Evolutionary conservation across 30 jellyfish, hydroid and myxozoan genomes (phyloP), one percentile per base, ranked within the genome.

Genomic region (Pelagia noctiluca): DNA sequence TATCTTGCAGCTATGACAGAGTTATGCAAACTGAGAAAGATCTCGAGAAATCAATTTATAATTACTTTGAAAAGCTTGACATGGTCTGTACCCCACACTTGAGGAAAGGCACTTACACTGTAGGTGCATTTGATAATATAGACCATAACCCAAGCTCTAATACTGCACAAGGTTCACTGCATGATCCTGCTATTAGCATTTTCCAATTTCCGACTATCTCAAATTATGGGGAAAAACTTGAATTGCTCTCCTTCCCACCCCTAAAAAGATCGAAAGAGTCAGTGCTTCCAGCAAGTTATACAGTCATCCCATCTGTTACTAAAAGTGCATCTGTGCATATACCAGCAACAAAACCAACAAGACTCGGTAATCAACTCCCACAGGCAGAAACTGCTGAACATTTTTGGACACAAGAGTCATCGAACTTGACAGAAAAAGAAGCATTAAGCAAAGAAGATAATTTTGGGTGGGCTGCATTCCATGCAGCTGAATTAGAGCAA

Each of bases 71-170:
- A 42, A 42, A 42, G 57, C 57, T 42, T 42, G 57, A 42, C 57
- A 42, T 42, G 57, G 57, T 42, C 57, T 42, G 57, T 42, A 8
- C 57, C 16, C 57, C 57, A 42, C 57, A 42, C 57, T 42, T 42
- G 57, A 42, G 57, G 57, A 42, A 42, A 42, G 57, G 57, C 16
- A 42, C 16, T 5, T 42, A 42, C 57, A 42, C 57, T 42, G 57
- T 42, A 42, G 57, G 57, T 16, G 57, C 57, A 42, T 42, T 42
- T 42, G 57, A 42, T 42, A 42, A 42, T 42, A 42, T 42, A 42
- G 57, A 42, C 16, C 57, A 42, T 42, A 42, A 42, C 57, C 57
- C 57, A 42, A 42, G 57, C 57, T 42, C 57, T 42, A 42, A 42
- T 42, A 42, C 57, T 42, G 57, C 57, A 16, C 57, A 42, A 42